Base-by-base conservation (phyloP, 2,888 invertebrate genomes). In the Leucophora obtusa region DNA sequence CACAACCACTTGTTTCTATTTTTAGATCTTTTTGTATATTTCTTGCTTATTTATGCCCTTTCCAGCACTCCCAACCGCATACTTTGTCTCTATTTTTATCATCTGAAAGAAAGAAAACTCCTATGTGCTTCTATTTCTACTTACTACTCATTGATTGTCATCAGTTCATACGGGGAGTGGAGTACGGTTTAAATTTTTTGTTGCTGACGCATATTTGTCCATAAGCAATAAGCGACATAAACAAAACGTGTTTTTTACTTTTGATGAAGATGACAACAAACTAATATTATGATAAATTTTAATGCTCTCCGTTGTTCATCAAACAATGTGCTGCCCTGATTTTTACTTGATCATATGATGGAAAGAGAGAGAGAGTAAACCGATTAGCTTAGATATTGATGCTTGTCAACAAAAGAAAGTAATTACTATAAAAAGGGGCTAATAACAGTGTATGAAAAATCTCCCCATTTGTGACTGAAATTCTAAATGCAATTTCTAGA, bases 1-100 rank as follows among this genome's bases (percentile, higher is more conserved):
- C 65, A 70, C 59, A 81, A 81, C 73, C 81, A 81, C 77, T 80
- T 73, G 68, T 66, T 68, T 65, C 73, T 81, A 81, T 81, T 73
- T 81, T 81, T 77, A 73, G 73, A 73, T 76, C 28, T 35, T 53
- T 33, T 73, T 53, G 10, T 76, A 11, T 73, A 28, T 28, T 28
- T 28, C 28, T 28, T 6, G 28, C 28, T 28, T 76, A 59, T 70
- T 68, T 60, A 69, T 70, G 60, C 59, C 81, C 69, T 69, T 66
- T 73, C 54, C 53, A 38, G 78, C 54, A 70, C 54, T 63, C 47
- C 15, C 28, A 54, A 54, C 43, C 54, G 17, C 53, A 53, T 38
- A 50, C 15, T 50, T 28, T 38, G 10, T 47, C 62, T 28, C 62
- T 50, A 50, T 62, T 62, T 62, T 62, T 62, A 62, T 50, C 47